phyloP scores from a whole-genome alignment of 2,797 vertebrate genomes.

The Sebastes steindachneri region DNA sequence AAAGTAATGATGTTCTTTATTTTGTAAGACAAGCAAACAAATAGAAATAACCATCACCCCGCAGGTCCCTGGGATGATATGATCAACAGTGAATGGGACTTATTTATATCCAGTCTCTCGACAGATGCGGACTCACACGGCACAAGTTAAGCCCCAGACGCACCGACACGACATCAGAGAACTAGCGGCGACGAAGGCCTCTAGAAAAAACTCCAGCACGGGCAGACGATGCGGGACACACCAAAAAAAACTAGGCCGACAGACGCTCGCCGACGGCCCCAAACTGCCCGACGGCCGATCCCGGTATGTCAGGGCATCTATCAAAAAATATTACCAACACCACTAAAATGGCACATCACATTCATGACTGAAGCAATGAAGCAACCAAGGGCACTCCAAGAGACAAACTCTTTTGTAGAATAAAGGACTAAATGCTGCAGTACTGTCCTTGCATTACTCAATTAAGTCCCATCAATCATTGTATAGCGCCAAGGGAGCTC shows the following conservation, averaged over 20 bases:
- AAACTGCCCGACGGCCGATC: too few relatives aligned
- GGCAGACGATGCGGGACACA: too few relatives aligned
- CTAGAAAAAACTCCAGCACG: too few relatives aligned
- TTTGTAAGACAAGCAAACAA: constrained; percentile 21
- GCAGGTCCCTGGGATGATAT: background rate
- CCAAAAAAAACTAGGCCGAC: too few relatives aligned
- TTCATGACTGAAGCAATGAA: constrained; percentile 24
- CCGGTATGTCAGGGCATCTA: background rate
- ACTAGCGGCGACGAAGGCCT: too few relatives aligned
- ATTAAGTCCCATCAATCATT: constrained; percentile 78
- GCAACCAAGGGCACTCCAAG: constrained; percentile 47
- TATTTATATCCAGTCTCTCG: constrained; percentile 13
- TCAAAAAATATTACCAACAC: constrained; percentile 45
- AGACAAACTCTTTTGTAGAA: constrained; percentile 22
- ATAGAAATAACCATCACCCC: constrained; percentile 5
- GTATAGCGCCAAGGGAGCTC: constrained; percentile 46
- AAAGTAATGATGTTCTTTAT: constrained; percentile 21
- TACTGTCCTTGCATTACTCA: constrained; percentile 69
- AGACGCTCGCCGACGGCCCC: too few relatives aligned
- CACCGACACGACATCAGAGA: too few relatives aligned
- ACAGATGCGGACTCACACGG: background rate
- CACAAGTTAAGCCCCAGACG: background rate
- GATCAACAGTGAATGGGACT: constrained; percentile 25
- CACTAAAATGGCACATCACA: constrained; percentile 34
- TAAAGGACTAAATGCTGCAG: constrained; percentile 56